A percentile compares a stretch with the other conserved stretches of the same genome.
Evolutionary conservation across 2,797 vertebrate genomes (phyloP).

Genomic region (Brachyrhaphis roseni): DNA sequence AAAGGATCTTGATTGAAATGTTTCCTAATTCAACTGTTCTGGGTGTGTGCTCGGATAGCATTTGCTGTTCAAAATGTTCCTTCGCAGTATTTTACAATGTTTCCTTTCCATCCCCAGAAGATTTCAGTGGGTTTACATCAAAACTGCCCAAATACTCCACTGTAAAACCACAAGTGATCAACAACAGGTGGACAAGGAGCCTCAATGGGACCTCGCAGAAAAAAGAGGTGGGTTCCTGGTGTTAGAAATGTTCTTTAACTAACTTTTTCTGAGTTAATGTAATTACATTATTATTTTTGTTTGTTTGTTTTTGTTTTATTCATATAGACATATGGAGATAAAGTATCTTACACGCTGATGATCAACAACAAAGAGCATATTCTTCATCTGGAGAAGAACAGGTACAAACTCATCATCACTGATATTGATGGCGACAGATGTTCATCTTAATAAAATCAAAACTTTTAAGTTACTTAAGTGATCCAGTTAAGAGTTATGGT

Average conservation of each 20-base stretch:
- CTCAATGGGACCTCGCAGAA: constrained; percentile 19
- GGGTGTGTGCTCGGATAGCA: neutral
- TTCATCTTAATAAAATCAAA: neutral
- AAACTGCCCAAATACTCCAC: constrained; percentile 65
- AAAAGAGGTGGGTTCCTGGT: constrained; percentile 45
- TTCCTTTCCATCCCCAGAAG: constrained; percentile 30
- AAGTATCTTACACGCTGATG: constrained; percentile 67
- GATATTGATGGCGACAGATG: neutral
- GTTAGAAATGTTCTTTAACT: neutral
- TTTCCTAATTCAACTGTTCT: neutral
- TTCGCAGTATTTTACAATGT: neutral
- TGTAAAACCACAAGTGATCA: constrained; percentile 71
- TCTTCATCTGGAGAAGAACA: constrained; percentile 76
- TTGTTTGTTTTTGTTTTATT: neutral
- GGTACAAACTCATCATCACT: constrained; percentile 43
- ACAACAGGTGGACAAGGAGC: constrained; percentile 61
- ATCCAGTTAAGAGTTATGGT: neutral
- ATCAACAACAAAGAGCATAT: constrained; percentile 68
- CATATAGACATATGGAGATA: constrained; percentile 55
- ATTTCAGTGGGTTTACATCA: constrained; percentile 18
- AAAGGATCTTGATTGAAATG: neutral
- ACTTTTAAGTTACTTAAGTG: neutral
- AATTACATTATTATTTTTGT: neutral
- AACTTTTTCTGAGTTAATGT: neutral
- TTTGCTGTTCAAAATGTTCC: neutral